A percentile compares a stretch with the other conserved stretches of the same genome.
phyloP scores from a whole-genome alignment of 2,888 invertebrate species.

The Thyatira batis region DNA sequence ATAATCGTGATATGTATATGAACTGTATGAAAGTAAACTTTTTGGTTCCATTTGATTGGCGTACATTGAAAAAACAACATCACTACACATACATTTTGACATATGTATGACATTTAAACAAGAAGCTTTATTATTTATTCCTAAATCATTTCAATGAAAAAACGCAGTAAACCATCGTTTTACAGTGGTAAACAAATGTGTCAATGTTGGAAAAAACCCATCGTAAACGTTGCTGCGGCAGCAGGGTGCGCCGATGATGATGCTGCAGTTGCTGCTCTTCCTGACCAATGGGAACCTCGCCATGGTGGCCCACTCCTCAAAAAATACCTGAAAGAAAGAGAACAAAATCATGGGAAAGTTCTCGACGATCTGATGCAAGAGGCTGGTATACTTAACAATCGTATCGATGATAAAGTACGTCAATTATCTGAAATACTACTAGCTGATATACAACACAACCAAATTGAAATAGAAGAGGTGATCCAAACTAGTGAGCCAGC shows the following conservation, averaged over 20 bases:
- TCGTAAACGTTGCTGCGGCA: slow-evolving; percentile 28
- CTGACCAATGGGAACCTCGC: slow-evolving; percentile 56
- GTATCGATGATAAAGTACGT: slow-evolving; percentile 51
- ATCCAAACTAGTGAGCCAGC: slow-evolving; percentile 30
- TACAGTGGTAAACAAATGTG: slow-evolving; percentile 2
- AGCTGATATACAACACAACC: slow-evolving; percentile 48
- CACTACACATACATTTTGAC: too few species aligned
- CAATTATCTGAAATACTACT: slow-evolving; percentile 49
- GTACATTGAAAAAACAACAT: too few species aligned
- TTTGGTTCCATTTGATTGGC: too few species aligned
- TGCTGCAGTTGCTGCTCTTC: slow-evolving; percentile 59
- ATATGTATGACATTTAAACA: background rate
- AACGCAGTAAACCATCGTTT: background rate
- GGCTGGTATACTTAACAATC: slow-evolving; percentile 44
- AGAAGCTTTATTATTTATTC: background rate
- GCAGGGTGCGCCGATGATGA: slow-evolving; percentile 54
- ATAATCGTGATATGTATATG: too few species aligned
- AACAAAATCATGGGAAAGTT: slow-evolving; percentile 43
- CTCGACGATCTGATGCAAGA: slow-evolving; percentile 36
- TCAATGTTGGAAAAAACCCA: slow-evolving; percentile 11
- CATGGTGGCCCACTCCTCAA: slow-evolving; percentile 53
- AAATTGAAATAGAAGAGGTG: slow-evolving; percentile 49
- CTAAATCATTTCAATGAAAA: background rate
- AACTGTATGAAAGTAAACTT: too few species aligned
- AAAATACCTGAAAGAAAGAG: slow-evolving; percentile 55